Evolutionary conservation across 2,797 vertebrate species (phyloP).

Genomic region (Tragopan temminckii): DNA sequence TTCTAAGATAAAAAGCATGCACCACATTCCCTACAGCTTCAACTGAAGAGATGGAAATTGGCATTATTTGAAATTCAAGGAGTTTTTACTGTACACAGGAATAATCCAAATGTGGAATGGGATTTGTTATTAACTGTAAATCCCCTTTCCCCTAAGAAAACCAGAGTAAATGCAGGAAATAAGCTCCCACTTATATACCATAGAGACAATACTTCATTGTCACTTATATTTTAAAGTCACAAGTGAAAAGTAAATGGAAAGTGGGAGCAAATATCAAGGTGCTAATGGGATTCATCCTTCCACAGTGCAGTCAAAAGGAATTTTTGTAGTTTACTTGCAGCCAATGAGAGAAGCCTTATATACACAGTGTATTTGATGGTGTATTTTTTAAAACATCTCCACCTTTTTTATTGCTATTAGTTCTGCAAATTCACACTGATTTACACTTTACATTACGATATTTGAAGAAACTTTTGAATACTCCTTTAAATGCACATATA

Average conservation of each 20-base stretch:
- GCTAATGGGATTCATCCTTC: constrained; percentile 31
- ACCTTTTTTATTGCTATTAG: background rate
- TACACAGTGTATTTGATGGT: background rate
- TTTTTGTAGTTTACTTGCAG: constrained; percentile 13
- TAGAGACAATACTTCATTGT: constrained; percentile 47
- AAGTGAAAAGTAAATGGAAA: constrained; percentile 71
- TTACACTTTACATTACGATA: background rate
- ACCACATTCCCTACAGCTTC: background rate
- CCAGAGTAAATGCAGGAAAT: constrained; percentile 69
- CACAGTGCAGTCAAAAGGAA: background rate
- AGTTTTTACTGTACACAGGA: constrained; percentile 65
- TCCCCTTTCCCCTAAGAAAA: constrained; percentile 65
- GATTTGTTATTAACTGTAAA: constrained; percentile 73
- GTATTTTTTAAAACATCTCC: background rate
- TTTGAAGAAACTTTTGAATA: background rate
- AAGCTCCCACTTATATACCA: constrained; percentile 56
- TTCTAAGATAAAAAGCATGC: constrained; percentile 1
- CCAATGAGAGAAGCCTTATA: background rate
- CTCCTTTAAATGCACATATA: background rate
- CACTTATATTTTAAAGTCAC: constrained; percentile 42
- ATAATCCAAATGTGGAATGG: constrained; percentile 64
- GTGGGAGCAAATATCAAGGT: constrained; percentile 40
- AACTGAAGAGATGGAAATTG: constrained; percentile 58
- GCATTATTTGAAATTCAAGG: constrained; percentile 70
- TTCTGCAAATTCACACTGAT: background rate